A percentile compares a stretch with the other conserved stretches of the same genome.
phyloP scores from a whole-genome alignment of 2,797 vertebrate genomes.

The Loris lydekkerianus region DNA sequence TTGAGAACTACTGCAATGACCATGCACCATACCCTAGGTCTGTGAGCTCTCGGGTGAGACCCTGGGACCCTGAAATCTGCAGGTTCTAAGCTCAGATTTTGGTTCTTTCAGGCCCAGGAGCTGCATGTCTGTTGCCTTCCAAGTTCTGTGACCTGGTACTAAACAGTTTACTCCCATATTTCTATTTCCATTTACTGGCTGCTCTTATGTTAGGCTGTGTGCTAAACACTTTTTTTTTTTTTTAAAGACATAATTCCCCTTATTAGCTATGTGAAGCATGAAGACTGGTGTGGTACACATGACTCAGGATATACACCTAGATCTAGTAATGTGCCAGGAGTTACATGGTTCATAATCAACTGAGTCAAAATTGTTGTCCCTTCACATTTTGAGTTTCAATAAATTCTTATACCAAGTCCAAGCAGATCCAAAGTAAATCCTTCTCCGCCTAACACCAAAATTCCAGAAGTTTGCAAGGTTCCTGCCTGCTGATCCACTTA shows the following conservation, averaged over 20 bases:
- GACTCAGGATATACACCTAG: not conserved
- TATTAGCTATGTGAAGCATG: not conserved
- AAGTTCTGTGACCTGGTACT: not conserved
- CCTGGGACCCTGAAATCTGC: not conserved
- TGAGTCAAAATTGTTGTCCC: constrained; percentile 28
- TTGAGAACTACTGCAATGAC: no score
- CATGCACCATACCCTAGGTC: not conserved
- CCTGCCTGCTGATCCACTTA: constrained; percentile 73
- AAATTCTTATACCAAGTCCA: constrained; percentile 29
- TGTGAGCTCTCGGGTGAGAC: not conserved
- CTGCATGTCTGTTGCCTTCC: not conserved
- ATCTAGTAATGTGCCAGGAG: not conserved
- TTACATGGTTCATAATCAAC: constrained; percentile 26
- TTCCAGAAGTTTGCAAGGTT: constrained; percentile 64
- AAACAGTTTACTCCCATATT: not conserved
- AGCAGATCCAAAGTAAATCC: constrained; percentile 39
- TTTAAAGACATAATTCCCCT: not conserved
- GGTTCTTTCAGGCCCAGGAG: not conserved
- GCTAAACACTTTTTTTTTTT: not conserved
- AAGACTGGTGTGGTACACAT: not conserved
- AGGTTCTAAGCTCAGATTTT: not conserved
- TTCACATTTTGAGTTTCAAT: constrained; percentile 37
- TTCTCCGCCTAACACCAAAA: constrained; percentile 13
- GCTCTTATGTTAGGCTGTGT: not conserved
- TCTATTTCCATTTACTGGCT: not conserved